Percentiles rank a stretch among this genome's conserved stretches.
Conservation (phyloP, 2,797 vertebrate species). For the Margarornis squamiger region DNA sequence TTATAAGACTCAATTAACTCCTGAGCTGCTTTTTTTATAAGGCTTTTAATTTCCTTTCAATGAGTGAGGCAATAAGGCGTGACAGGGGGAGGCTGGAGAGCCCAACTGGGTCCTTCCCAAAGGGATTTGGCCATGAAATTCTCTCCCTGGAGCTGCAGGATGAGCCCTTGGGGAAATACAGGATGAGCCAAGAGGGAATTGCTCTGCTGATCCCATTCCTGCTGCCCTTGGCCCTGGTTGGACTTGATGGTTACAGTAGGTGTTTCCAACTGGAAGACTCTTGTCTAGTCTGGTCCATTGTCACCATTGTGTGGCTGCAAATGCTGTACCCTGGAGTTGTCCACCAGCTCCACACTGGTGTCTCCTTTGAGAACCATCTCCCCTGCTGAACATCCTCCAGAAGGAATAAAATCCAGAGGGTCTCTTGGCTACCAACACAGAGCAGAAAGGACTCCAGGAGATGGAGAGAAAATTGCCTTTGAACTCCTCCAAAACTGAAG, state of each 20-base stretch:
- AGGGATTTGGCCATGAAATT: not conserved
- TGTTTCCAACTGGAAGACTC: not conserved
- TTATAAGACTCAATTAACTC: constrained; percentile 46
- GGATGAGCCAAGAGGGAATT: not conserved
- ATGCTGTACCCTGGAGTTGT: not conserved
- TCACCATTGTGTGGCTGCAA: not conserved
- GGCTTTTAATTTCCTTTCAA: constrained; percentile 39
- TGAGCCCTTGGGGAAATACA: not conserved
- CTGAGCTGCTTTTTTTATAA: not conserved
- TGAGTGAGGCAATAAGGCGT: not conserved
- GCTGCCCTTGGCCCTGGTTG: not conserved
- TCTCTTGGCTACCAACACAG: accelerated
- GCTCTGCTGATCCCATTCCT: not conserved
- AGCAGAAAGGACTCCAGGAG: not conserved
- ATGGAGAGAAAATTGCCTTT: not conserved
- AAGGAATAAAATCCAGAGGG: not conserved
- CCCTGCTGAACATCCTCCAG: not conserved
- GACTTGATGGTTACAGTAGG: not conserved
- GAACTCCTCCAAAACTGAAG: not conserved
- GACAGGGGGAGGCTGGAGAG: not conserved
- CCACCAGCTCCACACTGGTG: not conserved
- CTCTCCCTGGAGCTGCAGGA: not conserved
- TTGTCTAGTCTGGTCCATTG: not conserved
- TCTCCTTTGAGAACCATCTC: not conserved
- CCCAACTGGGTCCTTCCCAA: not conserved